A percentile compares a stretch with the other conserved stretches of the same genome.
Evolutionary conservation across 1,140 invertebrate species (phyloP).

Genomic region (Diprion similis): DNA sequence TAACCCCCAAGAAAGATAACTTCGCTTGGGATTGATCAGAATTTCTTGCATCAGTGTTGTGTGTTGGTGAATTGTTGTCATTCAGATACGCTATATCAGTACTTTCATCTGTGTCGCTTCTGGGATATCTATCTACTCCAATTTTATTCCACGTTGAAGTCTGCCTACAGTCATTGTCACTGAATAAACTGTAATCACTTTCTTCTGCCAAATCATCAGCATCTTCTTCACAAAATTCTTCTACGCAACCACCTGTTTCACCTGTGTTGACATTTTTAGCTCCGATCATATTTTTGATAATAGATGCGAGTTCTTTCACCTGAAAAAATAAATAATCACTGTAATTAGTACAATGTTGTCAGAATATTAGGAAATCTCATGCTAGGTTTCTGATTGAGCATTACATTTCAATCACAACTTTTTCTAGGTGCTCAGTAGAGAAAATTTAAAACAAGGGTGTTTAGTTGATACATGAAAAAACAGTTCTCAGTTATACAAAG

Average conservation of each 20-base stretch:
- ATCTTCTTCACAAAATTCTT: neutral
- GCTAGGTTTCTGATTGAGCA: constrained; percentile 9
- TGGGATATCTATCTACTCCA: neutral
- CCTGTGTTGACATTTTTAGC: constrained; percentile 23
- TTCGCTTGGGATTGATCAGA: neutral
- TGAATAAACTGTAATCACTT: constrained; percentile 9
- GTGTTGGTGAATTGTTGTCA: neutral
- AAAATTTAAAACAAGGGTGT: constrained; percentile 17
- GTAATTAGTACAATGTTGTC: neutral
- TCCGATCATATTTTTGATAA: constrained; percentile 48
- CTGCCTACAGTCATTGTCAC: neutral
- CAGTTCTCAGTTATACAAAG: neutral
- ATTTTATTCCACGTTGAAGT: too few relatives aligned
- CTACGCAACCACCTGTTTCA: neutral
- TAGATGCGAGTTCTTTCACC: constrained; percentile 59
- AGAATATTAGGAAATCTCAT: neutral
- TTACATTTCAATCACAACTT: neutral
- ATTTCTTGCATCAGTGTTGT: neutral
- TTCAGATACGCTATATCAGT: neutral
- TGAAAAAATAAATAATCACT: constrained; percentile 33
- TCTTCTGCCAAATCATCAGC: constrained; percentile 4
- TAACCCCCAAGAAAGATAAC: neutral
- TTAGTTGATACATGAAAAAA: neutral
- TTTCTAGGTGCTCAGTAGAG: neutral
- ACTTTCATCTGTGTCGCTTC: neutral